Conservation (phyloP, 2,888 invertebrate species). For the Cremastinae sp. region DNA sequence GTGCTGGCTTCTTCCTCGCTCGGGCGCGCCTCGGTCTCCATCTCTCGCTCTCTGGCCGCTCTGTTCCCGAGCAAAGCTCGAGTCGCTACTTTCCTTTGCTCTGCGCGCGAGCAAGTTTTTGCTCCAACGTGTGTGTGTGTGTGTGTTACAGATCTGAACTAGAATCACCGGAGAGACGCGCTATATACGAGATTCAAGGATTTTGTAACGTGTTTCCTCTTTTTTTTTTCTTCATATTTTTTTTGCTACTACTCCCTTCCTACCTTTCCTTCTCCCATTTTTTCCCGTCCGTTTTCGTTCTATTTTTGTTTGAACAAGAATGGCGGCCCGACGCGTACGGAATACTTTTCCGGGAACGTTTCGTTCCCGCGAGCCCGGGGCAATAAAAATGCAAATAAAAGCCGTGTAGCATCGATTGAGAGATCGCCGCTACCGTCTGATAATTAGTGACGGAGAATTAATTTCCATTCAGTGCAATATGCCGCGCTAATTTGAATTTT, state of each 20-base stretch:
- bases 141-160: constrained; percentile 58
- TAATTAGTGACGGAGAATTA: constrained; percentile 79
- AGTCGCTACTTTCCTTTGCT: constrained; percentile 44
- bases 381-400: constrained; percentile 56
- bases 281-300: not conserved
- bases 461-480: constrained; percentile 79
- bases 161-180: constrained; percentile 45
- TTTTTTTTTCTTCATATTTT: not conserved
- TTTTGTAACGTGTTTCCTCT: constrained; percentile 15
- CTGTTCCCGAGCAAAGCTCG: not conserved
- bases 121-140: too few species aligned
- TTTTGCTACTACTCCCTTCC: too few species aligned
- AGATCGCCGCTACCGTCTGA: constrained; percentile 58
- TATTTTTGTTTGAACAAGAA: constrained; percentile 22
- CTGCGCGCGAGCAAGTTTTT: constrained; percentile 50
- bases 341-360: constrained; percentile 13
- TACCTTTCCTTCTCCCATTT: too few species aligned
- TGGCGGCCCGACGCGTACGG: not conserved
- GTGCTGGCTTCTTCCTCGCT: constrained; percentile 33
- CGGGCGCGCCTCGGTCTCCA: constrained; percentile 37
- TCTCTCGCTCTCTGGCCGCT: constrained; percentile 29
- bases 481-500: constrained; percentile 79
- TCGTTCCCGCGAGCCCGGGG: not conserved
- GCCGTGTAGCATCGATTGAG: constrained; percentile 29
- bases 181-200: constrained; percentile 30